phyloP scores from a whole-genome alignment of 2,113 vertebrate species.

The Calyptommatus sinebrachiatus region DNA sequence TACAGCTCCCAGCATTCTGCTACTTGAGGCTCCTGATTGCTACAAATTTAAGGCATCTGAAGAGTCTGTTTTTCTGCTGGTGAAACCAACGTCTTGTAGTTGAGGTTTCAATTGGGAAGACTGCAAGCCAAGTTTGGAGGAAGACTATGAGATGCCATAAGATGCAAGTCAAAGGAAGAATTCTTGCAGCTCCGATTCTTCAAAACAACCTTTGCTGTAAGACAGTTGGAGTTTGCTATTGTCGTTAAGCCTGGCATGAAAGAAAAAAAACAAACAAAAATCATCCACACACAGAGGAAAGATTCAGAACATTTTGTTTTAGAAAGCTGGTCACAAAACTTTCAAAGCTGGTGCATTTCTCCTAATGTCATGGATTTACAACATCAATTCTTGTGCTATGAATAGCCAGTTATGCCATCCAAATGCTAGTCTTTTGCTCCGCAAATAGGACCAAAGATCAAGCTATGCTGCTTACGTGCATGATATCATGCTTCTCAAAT shows the following conservation, averaged over 20 bases:
- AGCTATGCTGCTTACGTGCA: not conserved
- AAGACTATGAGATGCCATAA: slow-evolving; percentile 44
- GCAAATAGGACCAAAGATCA: not conserved
- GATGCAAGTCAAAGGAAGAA: slow-evolving; percentile 72
- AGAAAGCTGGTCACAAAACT: not conserved
- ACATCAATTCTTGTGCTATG: not conserved
- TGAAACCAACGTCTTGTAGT: slow-evolving; percentile 58
- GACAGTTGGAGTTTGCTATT: slow-evolving; percentile 61
- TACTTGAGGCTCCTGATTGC: not conserved
- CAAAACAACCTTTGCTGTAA: slow-evolving; percentile 53
- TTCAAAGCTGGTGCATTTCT: not conserved
- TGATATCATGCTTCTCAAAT: not conserved
- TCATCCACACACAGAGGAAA: not conserved
- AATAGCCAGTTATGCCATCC: not conserved
- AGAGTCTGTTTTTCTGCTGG: slow-evolving; percentile 69
- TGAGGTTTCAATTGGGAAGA: slow-evolving; percentile 57
- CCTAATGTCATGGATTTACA: not conserved
- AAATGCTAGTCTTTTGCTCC: not conserved
- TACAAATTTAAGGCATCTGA: slow-evolving; percentile 78
- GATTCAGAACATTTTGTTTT: not conserved
- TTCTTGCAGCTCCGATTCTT: slow-evolving; percentile 75
- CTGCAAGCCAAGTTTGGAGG: slow-evolving; percentile 40
- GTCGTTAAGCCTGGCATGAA: slow-evolving; percentile 69
- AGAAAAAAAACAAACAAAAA: slow-evolving; percentile 42
- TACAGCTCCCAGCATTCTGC: no score